Conservation (phyloP, 2,113 vertebrate species). For the Xiphophorus maculatus region DNA sequence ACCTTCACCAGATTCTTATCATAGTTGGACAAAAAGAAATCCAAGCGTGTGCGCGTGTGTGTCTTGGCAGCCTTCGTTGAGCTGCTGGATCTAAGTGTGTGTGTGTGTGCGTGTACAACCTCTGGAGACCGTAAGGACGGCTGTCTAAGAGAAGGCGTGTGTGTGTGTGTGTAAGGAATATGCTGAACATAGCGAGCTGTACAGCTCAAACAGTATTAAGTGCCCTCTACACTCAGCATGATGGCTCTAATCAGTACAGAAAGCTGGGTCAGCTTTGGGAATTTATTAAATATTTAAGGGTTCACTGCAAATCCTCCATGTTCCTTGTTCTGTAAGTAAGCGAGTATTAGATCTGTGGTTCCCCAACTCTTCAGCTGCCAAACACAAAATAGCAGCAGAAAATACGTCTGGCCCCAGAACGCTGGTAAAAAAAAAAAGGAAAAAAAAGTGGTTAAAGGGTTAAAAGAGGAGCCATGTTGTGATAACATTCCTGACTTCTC, state of each 20-base stretch:
- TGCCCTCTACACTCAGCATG: conserved; percentile 31
- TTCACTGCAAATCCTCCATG: not conserved
- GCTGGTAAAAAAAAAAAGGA: no score
- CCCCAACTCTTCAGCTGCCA: no score
- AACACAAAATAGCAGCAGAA: no score
- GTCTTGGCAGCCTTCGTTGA: conserved; percentile 14
- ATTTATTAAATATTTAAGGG: not conserved
- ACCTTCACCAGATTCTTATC: conserved; percentile 80
- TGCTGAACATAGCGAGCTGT: not conserved
- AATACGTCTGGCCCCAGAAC: no score
- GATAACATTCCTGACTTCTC: no score
- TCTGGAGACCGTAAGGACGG: conserved; percentile 14
- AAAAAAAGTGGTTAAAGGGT: no score
- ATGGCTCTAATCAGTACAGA: conserved; percentile 16
- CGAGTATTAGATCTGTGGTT: no score
- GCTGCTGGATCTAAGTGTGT: conserved; percentile 16
- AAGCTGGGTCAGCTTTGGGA: conserved; percentile 27
- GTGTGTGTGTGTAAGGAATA: not conserved
- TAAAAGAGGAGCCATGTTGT: no score
- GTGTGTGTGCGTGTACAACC: not conserved
- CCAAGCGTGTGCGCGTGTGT: conserved; percentile 40
- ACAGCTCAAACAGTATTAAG: not conserved
- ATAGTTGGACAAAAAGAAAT: conserved; percentile 28
- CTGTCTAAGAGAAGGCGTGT: conserved; percentile 20
- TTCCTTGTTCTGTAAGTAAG: no score